Evolutionary conservation across 2,888 invertebrate species (phyloP).

Genomic region (Eilema griseolum): DNA sequence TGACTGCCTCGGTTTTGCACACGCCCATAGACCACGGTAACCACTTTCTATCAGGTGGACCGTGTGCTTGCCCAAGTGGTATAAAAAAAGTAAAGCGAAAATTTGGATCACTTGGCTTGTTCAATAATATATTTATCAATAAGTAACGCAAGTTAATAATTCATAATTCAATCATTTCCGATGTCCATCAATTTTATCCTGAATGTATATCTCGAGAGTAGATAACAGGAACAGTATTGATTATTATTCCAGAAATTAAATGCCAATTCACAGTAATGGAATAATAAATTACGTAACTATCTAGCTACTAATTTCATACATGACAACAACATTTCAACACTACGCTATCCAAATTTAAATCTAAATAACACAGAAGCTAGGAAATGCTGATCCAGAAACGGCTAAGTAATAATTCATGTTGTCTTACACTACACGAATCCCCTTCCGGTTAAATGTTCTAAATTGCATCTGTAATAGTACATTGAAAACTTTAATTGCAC

Average conservation of each 20-base stretch:
- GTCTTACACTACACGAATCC: slow-evolving; percentile 38
- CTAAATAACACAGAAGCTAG: slow-evolving; percentile 6
- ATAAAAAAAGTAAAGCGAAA: too few species aligned
- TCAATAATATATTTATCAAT: too few species aligned
- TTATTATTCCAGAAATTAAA: not conserved
- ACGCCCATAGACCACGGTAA: too few species aligned
- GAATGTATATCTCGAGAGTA: too few species aligned
- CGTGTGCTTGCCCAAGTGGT: too few species aligned
- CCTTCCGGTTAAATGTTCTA: slow-evolving; percentile 34
- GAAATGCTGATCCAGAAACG: slow-evolving; percentile 11
- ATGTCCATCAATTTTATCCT: too few species aligned
- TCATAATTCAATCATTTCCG: too few species aligned
- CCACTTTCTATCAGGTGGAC: too few species aligned
- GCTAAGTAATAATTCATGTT: slow-evolving; percentile 39
- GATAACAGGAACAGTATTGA: not conserved
- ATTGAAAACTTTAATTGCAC: slow-evolving; percentile 42
- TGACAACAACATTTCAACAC: not conserved
- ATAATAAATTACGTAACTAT: not conserved
- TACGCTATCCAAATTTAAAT: slow-evolving; percentile 10
- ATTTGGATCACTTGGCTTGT: too few species aligned
- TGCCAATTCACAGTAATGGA: not conserved
- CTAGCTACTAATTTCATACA: not conserved
- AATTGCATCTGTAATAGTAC: slow-evolving; percentile 44
- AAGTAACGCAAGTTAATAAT: too few species aligned
- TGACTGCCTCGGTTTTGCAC: too few species aligned